Percentiles rank a stretch among this genome's conserved stretches.
Conservation (phyloP, 2,797 vertebrate species). For the Pangasius mekongensis region DNA sequence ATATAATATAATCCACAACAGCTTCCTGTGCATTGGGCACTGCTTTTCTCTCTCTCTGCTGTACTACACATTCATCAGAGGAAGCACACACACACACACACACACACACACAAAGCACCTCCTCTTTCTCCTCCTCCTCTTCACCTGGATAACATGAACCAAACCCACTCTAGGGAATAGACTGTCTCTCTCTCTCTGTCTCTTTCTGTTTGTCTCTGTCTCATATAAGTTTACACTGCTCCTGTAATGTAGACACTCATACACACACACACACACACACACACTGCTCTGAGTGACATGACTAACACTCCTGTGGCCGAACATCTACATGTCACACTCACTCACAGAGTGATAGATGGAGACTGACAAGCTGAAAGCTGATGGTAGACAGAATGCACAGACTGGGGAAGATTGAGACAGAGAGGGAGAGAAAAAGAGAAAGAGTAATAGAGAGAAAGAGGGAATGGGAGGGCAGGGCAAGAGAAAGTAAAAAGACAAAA, state of each 20-base stretch:
- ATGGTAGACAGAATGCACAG: background rate
- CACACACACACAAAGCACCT: background rate
- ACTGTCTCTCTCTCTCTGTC: too few species aligned
- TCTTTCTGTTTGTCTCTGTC: too few species aligned
- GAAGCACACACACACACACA: background rate
- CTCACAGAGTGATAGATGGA: conserved; percentile 9
- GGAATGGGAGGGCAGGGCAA: background rate
- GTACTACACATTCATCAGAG: too few species aligned
- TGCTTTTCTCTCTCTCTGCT: too few species aligned
- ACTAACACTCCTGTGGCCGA: background rate
- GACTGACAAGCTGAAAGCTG: background rate
- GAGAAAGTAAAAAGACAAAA: background rate
- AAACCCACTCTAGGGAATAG: too few species aligned
- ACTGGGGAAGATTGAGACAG: background rate
- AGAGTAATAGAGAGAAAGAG: background rate
- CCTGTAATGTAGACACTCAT: too few species aligned
- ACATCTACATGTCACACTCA: background rate
- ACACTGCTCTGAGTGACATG: background rate
- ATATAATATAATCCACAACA: too few species aligned
- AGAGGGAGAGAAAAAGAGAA: background rate
- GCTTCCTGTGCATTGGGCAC: too few species aligned
- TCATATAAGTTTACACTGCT: too few species aligned
- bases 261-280: background rate
- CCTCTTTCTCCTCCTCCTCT: too few species aligned
- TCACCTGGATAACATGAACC: too few species aligned